A percentile compares a stretch with the other conserved stretches of the same genome.
Conservation (phyloP, 2,888 invertebrate genomes). For the Phasia obesa region DNA sequence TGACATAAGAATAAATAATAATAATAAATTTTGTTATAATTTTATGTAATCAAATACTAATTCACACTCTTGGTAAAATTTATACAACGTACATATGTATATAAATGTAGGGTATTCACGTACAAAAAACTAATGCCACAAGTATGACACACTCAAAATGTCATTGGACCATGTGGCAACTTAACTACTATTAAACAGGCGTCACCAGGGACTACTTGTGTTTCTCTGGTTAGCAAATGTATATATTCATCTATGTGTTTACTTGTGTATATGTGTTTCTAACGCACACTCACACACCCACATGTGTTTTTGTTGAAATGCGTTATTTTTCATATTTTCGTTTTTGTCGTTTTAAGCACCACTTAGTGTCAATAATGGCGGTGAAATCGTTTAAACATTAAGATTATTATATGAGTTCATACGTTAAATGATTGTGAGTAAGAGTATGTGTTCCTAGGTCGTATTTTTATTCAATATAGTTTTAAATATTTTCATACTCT, state of each 20-base stretch:
- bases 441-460: background rate
- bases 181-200: slow-evolving; percentile 69
- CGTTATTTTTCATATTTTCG: slow-evolving; percentile 49
- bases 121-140: slow-evolving; percentile 54
- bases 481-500: slow-evolving; percentile 14
- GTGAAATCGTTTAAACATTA: slow-evolving; percentile 71
- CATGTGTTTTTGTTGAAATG: background rate
- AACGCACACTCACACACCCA: background rate
- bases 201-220: slow-evolving; percentile 66
- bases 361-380: slow-evolving; percentile 71
- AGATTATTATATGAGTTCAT: slow-evolving; percentile 43
- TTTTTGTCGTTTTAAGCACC: slow-evolving; percentile 63
- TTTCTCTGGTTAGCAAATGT: slow-evolving; percentile 54
- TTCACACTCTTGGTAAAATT: no score
- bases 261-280: background rate
- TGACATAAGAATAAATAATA: no score
- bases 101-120: slow-evolving; percentile 1
- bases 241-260: background rate
- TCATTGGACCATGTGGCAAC: slow-evolving; percentile 70
- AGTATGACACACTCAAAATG: slow-evolving; percentile 60
- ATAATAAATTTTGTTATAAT: no score
- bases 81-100: no score
- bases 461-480: slow-evolving; percentile 8
- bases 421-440: background rate
- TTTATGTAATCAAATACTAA: no score